phyloP scores from a whole-genome alignment of 2,888 invertebrate species.

The Andricus curvator region DNA sequence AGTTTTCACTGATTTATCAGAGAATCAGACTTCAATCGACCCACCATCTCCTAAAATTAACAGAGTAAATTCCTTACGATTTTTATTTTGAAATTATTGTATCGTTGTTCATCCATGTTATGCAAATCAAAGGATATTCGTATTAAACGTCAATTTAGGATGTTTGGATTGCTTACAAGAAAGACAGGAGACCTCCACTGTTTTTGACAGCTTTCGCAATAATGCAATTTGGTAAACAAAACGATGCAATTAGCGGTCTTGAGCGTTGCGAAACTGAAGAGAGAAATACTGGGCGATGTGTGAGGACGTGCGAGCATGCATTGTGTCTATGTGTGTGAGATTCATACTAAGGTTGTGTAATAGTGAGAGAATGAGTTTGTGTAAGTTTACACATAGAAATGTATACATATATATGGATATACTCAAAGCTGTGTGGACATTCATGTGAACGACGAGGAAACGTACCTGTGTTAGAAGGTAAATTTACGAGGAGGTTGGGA shows the following conservation, averaged over 20 bases:
- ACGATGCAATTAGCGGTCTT: slow-evolving; percentile 62
- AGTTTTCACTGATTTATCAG: too few species aligned
- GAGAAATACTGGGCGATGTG: slow-evolving; percentile 34
- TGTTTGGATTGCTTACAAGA: slow-evolving; percentile 14
- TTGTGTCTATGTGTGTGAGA: slow-evolving; percentile 1
- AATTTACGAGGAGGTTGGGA: slow-evolving; percentile 54
- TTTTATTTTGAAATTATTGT: background rate
- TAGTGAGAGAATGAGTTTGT: background rate
- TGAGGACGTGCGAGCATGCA: background rate
- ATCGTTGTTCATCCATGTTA: background rate
- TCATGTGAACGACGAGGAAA: slow-evolving; percentile 19
- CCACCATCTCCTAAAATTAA: too few species aligned
- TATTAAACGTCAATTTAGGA: background rate
- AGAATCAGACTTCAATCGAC: too few species aligned
- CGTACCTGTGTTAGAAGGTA: slow-evolving; percentile 45
- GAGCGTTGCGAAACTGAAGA: slow-evolving; percentile 32
- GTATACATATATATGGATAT: background rate
- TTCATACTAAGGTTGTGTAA: background rate
- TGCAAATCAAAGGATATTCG: background rate
- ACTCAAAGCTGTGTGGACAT: slow-evolving; percentile 4
- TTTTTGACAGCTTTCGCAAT: slow-evolving; percentile 24
- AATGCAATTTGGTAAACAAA: slow-evolving; percentile 58
- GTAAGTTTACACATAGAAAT: background rate
- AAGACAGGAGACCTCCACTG: slow-evolving; percentile 6
- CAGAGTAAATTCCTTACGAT: too few species aligned